These are phyloP conservation scores for Drosophila borealis DNA, from an alignment of 2,888 invertebrate species.

Conservation along the genomic window DNA sequence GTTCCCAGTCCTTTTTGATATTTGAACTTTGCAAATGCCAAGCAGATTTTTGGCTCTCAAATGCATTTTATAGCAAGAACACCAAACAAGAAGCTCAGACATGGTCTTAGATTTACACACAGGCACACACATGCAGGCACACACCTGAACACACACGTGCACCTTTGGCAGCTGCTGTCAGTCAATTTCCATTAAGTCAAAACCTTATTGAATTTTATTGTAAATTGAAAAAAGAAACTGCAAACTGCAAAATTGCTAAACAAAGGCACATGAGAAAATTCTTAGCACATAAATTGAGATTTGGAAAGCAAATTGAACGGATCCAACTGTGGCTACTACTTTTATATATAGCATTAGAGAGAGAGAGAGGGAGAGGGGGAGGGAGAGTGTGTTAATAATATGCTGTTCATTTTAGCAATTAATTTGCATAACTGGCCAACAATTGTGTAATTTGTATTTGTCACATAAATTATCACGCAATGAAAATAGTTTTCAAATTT, in stretches of 20 bases:
- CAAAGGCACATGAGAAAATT: slow-evolving; percentile 10
- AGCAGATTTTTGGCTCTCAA: slow-evolving; percentile 25
- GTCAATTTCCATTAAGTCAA: slow-evolving; percentile 80
- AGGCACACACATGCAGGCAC: slow-evolving; percentile 11
- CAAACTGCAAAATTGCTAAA: slow-evolving; percentile 60
- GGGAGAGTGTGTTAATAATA: no score
- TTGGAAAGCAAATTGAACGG: slow-evolving; percentile 51
- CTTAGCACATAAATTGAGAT: slow-evolving; percentile 43
- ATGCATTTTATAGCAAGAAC: slow-evolving; percentile 45
- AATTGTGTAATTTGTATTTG: slow-evolving; percentile 72
- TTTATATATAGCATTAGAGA: not conserved
- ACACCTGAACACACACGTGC: slow-evolving; percentile 22
- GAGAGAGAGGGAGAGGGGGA: not conserved
- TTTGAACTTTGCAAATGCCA: slow-evolving; percentile 27
- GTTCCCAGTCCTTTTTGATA: slow-evolving; percentile 12
- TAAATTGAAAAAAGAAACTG: slow-evolving; percentile 71
- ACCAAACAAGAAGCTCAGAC: slow-evolving; percentile 46
- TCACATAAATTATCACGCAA: slow-evolving; percentile 76
- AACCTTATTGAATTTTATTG: slow-evolving; percentile 81
- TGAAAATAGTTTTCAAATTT: slow-evolving; percentile 76
- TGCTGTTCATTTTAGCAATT: slow-evolving; percentile 54
- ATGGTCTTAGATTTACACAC: slow-evolving; percentile 56
- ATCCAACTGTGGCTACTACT: slow-evolving; percentile 1
- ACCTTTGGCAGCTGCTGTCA: slow-evolving; percentile 77
- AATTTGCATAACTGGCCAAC: slow-evolving; percentile 73